Evolutionary conservation across 2,888 invertebrate genomes (phyloP), one percentile per base, ranked within the genome.

Genomic region (Cosmia pyralina): DNA sequence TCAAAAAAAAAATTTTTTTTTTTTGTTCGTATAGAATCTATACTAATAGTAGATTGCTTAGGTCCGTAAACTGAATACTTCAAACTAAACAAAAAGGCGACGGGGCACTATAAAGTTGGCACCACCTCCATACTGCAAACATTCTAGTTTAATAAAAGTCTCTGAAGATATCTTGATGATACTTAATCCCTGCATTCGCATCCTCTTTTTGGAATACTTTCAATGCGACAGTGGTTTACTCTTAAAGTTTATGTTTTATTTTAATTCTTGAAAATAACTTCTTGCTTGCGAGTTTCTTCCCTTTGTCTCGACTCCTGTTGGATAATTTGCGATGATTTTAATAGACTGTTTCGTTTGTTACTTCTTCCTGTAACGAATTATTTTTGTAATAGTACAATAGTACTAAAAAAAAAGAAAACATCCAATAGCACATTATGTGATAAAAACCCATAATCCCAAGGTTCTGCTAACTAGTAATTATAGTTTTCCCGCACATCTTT

Each of bases 131-230:
- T 65, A 60, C 69, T 55, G 66, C 66, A 71, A 69, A 72, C 57
- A 72, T 82, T 68, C 71, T 78, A 83, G 73, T 76, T 71, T 69
- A 79, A 72, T 75, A 78, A 82, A 79, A 83, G 79, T 79, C 57
- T 71, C 60, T 72, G 52, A 60, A 66, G 41, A 70, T 69, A 80
- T 83, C 83, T 83, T 79, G 83, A 83, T 76, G 79, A 76, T 73
- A 82, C 76, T 83, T 79, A 73, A 76, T 73, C 75, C 72, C 53
- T 68, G 65, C 19, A 67, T 74, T 72, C 50, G 64, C 50, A 64
- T 80, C 58, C 59, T 76, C 76, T 44, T 62, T 82, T 82, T 82
- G 73, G 79, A 66, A 82, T 82, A 46, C 59, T 62, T 72, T 72
- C 72, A 72, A 62, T 55, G 63, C 71, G 69, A 74, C 83, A 79